phyloP scores from a whole-genome alignment of 2,113 vertebrate genomes.

The Capricornis sumatraensis region DNA sequence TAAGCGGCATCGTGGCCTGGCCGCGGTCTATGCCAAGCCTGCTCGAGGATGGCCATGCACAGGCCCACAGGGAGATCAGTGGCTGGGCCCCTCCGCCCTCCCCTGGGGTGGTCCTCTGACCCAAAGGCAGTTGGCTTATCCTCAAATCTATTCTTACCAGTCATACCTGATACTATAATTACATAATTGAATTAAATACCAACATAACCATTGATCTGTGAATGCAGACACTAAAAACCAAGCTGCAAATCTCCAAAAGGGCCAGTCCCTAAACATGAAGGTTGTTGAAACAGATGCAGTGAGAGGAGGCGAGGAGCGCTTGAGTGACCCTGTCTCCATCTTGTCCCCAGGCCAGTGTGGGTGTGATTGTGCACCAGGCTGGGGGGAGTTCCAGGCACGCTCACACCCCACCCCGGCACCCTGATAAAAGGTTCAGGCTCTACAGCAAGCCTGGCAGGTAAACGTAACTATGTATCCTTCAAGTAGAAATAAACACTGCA shows the following conservation, averaged over 20 bases:
- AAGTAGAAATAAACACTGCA: not conserved
- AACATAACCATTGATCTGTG: not conserved
- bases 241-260: not conserved
- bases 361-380: not conserved
- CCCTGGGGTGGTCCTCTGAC: not conserved
- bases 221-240: not conserved
- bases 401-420: not conserved
- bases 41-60: accelerated
- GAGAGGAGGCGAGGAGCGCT: not conserved
- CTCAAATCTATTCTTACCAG: not conserved
- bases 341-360: not conserved
- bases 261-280: not conserved
- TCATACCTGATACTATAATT: not conserved
- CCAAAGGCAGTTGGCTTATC: not conserved
- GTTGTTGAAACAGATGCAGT: not conserved
- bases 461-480: not conserved
- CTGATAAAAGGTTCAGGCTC: not conserved
- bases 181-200: not conserved
- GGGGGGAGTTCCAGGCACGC: not conserved
- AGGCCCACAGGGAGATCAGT: not conserved
- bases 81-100: not conserved
- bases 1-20: not conserved
- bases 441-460: not conserved
- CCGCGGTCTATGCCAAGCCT: not conserved
- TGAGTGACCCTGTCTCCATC: not conserved